Evolutionary conservation across 2,797 vertebrate species (phyloP).

Genomic region (Micropoecilia bifurca): DNA sequence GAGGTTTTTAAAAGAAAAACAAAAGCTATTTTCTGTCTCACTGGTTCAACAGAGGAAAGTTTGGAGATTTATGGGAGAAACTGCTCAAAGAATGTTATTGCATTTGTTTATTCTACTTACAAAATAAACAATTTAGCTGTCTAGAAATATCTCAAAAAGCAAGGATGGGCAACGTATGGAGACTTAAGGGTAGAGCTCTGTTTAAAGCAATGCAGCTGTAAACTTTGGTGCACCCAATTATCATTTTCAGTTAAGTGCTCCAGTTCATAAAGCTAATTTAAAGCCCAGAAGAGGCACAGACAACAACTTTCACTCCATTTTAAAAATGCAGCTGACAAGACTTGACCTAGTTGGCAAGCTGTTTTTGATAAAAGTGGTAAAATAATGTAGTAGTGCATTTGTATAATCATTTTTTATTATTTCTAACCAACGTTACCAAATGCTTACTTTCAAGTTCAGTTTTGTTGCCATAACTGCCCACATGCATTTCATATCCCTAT

Average conservation of each 20-base stretch:
- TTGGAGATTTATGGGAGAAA: background rate
- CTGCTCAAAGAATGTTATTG: background rate
- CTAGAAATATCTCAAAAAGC: background rate
- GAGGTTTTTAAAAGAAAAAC: background rate
- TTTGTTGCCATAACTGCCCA: background rate
- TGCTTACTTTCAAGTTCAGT: background rate
- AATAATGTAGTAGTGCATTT: background rate
- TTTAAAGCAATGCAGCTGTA: too few relatives aligned
- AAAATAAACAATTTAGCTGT: background rate
- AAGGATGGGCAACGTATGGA: background rate
- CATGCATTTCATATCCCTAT: background rate
- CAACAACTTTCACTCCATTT: background rate
- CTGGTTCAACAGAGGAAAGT: background rate
- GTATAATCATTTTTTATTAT: background rate
- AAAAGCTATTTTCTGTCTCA: background rate
- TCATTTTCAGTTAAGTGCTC: background rate
- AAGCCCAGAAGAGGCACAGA: background rate
- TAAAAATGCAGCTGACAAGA: background rate
- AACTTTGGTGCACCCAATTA: too few relatives aligned
- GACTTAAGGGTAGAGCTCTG: background rate
- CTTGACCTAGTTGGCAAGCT: background rate
- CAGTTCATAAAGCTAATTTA: background rate
- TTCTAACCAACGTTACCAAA: background rate
- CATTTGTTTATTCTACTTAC: background rate
- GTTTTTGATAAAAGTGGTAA: background rate